phyloP scores from a whole-genome alignment of 1,140 invertebrate species.

The Nymphalis io region DNA sequence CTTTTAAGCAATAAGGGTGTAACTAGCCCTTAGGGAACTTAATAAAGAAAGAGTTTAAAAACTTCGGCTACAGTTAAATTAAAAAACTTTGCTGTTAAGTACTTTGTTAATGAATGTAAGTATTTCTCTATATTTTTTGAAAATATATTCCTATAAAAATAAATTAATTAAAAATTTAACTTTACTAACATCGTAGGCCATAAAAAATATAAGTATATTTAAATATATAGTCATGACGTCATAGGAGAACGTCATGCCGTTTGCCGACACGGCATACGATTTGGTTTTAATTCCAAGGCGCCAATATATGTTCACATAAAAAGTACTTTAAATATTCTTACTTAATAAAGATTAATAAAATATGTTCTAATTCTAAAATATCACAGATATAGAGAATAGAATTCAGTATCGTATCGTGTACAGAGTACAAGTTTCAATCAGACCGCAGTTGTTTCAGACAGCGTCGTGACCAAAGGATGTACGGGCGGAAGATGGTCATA shows the following conservation, averaged over 20 bases:
- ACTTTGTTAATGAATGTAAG: conserved; percentile 1
- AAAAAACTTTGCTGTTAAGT: conserved; percentile 9
- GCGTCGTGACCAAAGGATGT: conserved; percentile 32
- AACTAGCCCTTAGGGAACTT: neutral
- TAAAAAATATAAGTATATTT: too few relatives aligned
- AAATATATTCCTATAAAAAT: too few relatives aligned
- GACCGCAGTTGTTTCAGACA: conserved; percentile 14
- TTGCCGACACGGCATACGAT: too few relatives aligned
- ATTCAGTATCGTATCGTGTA: too few relatives aligned
- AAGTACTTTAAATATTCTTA: too few relatives aligned
- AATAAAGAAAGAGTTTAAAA: neutral
- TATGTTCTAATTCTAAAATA: neutral
- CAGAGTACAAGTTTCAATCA: neutral
- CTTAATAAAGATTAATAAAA: too few relatives aligned
- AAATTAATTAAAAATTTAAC: too few relatives aligned
- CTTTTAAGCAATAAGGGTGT: neutral
- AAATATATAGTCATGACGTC: too few relatives aligned
- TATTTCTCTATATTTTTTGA: neutral
- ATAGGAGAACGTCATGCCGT: too few relatives aligned
- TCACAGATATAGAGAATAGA: neutral
- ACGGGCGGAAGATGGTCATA: conserved; percentile 57
- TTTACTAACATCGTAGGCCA: too few relatives aligned
- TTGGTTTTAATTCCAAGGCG: too few relatives aligned
- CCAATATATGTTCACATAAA: too few relatives aligned
- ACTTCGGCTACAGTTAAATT: neutral